Evolutionary conservation across 1,140 invertebrate genomes (phyloP).

Genomic region (Lasaia peninsularis): DNA sequence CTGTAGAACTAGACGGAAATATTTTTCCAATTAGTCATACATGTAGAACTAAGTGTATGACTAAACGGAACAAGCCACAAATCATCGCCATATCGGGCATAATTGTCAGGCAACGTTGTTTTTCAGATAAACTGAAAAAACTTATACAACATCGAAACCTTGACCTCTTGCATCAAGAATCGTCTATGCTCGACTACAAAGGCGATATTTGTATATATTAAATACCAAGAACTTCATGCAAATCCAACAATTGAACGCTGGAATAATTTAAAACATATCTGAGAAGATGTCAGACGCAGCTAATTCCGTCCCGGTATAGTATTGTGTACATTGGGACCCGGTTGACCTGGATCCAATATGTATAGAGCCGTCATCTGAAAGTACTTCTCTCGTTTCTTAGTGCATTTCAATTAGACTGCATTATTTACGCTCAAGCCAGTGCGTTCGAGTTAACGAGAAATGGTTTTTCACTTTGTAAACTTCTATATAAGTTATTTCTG

Average conservation of each 20-base stretch:
- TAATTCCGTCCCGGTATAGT: conserved; percentile 7
- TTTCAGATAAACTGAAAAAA: no score
- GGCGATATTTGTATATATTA: no score
- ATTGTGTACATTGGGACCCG: conserved; percentile 6
- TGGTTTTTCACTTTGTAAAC: neutral
- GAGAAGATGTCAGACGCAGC: conserved; percentile 6
- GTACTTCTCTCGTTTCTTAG: neutral
- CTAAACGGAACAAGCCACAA: no score
- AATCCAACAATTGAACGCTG: neutral
- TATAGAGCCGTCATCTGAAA: neutral
- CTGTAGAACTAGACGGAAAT: no score
- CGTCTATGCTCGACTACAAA: no score
- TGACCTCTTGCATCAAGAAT: no score
- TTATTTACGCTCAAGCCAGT: neutral
- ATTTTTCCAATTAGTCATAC: no score
- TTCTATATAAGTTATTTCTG: no score
- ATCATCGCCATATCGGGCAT: no score
- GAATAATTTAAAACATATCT: conserved; percentile 12
- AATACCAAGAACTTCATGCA: neutral
- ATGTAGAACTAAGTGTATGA: no score
- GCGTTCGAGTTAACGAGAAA: neutral
- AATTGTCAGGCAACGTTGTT: no score
- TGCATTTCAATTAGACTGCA: conserved; percentile 5
- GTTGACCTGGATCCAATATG: conserved; percentile 4
- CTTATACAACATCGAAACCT: no score